Conservation (phyloP, 2,888 invertebrate genomes). For the Eucera pruinosa region DNA sequence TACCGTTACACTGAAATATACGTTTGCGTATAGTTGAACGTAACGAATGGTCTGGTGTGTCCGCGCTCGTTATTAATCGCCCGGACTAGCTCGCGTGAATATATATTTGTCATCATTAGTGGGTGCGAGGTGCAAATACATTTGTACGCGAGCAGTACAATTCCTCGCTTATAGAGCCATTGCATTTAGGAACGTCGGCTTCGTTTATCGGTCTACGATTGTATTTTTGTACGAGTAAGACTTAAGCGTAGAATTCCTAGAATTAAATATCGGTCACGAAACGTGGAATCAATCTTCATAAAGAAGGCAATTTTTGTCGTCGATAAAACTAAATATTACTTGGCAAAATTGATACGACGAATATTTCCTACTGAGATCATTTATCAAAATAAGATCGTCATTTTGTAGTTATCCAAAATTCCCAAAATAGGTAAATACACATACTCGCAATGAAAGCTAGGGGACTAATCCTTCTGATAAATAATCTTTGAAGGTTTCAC, state of each 20-base stretch:
- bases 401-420: no score
- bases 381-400: no score
- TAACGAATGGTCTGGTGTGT: conserved; percentile 67
- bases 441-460: no score
- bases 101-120: conserved; percentile 72
- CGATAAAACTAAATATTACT: no score
- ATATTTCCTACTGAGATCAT: no score
- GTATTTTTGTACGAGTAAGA: background rate
- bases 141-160: conserved; percentile 56
- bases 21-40: conserved; percentile 62
- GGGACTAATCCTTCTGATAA: background rate
- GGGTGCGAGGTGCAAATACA: conserved; percentile 56
- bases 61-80: conserved; percentile 67
- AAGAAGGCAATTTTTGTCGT: no score
- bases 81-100: conserved; percentile 52
- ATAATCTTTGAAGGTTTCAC: no score
- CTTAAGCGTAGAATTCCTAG: background rate
- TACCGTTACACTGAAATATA: conserved; percentile 66
- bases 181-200: conserved; percentile 46
- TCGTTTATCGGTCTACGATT: conserved; percentile 42
- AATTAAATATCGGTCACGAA: background rate
- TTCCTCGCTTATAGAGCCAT: conserved; percentile 51
- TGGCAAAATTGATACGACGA: no score
- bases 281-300: background rate
- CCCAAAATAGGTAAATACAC: no score